Base-by-base conservation (phyloP, 2,113 vertebrate genomes). In the Leptobrachium ailaonicum region DNA sequence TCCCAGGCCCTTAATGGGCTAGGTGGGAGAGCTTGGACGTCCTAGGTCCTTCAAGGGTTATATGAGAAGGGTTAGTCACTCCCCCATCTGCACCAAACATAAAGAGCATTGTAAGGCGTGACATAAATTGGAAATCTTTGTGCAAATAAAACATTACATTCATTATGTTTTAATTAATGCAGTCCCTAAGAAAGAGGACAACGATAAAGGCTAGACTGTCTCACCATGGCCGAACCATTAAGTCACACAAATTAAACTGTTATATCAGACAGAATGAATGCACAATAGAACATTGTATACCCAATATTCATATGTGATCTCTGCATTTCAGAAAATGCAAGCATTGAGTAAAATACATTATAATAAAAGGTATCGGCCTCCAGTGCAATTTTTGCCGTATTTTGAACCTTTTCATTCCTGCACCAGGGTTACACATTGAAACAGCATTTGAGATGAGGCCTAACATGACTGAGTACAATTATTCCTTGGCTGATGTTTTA, bases 321-420 rank as follows among this genome's bases (percentile, higher is more conserved):
- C 66, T 41, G 41, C 64, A 75, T 41, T 66, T 75, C 60, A 66
- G 41, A 67, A 69, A 77, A 58, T 77, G 75, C n/a, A n/a, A n/a
- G n/a, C 41, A 41, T 77, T 76, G 54, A 77, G 56, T 77, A 77
- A 76, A 77, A 69, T n/a, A n/a, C n/a, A n/a, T 63, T 41, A 77
- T 58, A 70, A 77, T 77, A 69, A 69, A 60, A 54, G 42, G 69
- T 58, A 77, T 77, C 69, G 60, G 66, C 75, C 44, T 69, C 69
- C 68, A 69, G 50, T 7, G 41, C n/a, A 42, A 13, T 77, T 77
- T 69, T 77, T 69, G 53, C 54, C 58, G n/a, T 45, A 66, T 40
- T 40, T 41, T 44, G 68, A 67, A n/a, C 45, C 66, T 69, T 6
- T 54, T 60, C 75, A 58, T 70, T 77, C 50, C 67, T 60, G n/a